Base-by-base conservation (phyloP, 2,113 vertebrate genomes). In the Parus major region DNA sequence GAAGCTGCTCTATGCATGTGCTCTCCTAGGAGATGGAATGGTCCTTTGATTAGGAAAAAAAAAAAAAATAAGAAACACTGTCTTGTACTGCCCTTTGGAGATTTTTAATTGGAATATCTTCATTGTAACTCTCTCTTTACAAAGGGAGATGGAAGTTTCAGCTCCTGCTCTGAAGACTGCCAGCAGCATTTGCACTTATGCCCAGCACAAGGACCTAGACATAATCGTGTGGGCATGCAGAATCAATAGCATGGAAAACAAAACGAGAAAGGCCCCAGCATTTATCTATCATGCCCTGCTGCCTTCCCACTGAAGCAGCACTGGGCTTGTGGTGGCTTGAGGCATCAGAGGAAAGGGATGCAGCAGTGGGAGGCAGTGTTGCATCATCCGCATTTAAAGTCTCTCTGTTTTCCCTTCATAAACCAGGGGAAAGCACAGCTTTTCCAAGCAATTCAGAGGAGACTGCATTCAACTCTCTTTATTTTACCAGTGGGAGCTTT, bases 401-500 rank as follows among this genome's bases (percentile, higher is more conserved):
- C 0, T 0, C 24, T 63, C 49, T 47, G 16, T 69, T 85, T 85
- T 78, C 57, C 42, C 78, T 59, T 65, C 61, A 61, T 50, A 70
- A 78, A 56, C 41, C 59, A 33, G 42, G 46, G 28, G 41, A 79
- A 91, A 87, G n/a, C 15, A 31, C 28, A 5, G 1, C 56, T 71
- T n/a, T 82, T 66, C n/a, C 59, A 86, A 84, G 70, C 3, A 4
- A 39, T 82, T 69, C 59, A 70, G 36, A 86, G 55, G 5, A 79
- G 28, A n/a, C 5, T 72, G 12, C 12, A 25, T 61, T 88, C 53
- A 69, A 1, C 20, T 11, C 0, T 22, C 49, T 79, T 85, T 95
- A 93, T 92, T 93, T 88, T 59, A 72, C 66, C 63, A 69, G 47
- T 53, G 88, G 71, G 85, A 94, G 61, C 47, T 86, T 85, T 86